phyloP scores from a whole-genome alignment of 2,888 invertebrate species.

The Pammene fasciana region DNA sequence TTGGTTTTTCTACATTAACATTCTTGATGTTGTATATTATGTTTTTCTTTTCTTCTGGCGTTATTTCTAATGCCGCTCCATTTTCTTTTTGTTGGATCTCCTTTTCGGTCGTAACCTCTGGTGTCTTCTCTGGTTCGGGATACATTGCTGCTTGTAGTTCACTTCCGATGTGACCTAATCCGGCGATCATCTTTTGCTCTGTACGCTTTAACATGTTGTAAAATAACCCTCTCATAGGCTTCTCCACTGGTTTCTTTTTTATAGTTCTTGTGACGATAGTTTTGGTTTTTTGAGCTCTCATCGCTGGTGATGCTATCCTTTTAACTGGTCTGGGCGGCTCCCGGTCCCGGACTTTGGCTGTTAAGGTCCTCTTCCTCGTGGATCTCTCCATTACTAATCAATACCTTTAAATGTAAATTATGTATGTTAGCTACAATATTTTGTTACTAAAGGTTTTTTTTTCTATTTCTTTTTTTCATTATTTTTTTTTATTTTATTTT shows the following conservation, averaged over 20 bases:
- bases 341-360: too few species aligned
- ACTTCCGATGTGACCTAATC: background rate
- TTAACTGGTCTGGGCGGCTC: too few species aligned
- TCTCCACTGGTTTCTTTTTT: background rate
- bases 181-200: background rate
- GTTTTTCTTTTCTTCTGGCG: background rate
- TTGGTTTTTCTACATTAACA: background rate
- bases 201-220: background rate
- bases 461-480: too few species aligned
- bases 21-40: background rate
- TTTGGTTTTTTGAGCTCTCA: too few species aligned
- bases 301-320: too few species aligned
- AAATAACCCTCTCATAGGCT: background rate
- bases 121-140: background rate
- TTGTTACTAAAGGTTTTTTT: too few species aligned
- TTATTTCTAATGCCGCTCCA: background rate
- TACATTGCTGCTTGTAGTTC: background rate
- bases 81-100: background rate
- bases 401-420: too few species aligned
- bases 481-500: too few species aligned
- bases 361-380: too few species aligned
- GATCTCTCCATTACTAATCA: too few species aligned
- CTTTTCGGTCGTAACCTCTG: background rate
- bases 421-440: too few species aligned
- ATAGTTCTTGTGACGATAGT: background rate